Conservation (phyloP, 2,888 invertebrate genomes). For the Protophormia terraenovae region DNA sequence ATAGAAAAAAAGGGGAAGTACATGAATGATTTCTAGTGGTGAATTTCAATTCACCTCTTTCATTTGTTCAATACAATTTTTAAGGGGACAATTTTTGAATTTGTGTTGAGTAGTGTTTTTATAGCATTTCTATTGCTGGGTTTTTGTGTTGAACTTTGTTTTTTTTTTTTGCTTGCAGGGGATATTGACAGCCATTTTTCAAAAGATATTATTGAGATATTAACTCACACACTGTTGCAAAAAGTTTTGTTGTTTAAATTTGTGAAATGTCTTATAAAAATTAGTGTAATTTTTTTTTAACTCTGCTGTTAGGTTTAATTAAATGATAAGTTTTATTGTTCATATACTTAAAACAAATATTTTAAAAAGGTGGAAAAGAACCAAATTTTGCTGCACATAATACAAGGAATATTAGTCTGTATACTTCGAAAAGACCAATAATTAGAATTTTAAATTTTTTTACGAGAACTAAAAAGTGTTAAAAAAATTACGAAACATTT, state of each 20-base stretch:
- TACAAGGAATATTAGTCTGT: too few species aligned
- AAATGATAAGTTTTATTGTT: neutral
- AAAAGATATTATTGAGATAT: neutral
- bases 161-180: neutral
- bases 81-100: neutral
- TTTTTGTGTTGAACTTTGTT: neutral
- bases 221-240: neutral
- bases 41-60: conserved; percentile 16
- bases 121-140: conserved; percentile 13
- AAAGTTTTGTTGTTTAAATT: neutral
- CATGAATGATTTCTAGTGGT: neutral
- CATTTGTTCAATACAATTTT: neutral
- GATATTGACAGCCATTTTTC: conserved; percentile 57
- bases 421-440: too few species aligned
- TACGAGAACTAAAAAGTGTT: too few species aligned
- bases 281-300: neutral
- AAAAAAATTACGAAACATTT: too few species aligned
- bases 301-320: neutral
- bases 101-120: neutral
- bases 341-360: too few species aligned
- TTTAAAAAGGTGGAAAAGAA: too few species aligned
- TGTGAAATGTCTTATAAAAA: neutral
- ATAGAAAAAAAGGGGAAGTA: conserved; percentile 21
- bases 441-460: too few species aligned
- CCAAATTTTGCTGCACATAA: too few species aligned